Conservation (phyloP, 2,888 invertebrate genomes). For the Dinocampus coccinellae region DNA sequence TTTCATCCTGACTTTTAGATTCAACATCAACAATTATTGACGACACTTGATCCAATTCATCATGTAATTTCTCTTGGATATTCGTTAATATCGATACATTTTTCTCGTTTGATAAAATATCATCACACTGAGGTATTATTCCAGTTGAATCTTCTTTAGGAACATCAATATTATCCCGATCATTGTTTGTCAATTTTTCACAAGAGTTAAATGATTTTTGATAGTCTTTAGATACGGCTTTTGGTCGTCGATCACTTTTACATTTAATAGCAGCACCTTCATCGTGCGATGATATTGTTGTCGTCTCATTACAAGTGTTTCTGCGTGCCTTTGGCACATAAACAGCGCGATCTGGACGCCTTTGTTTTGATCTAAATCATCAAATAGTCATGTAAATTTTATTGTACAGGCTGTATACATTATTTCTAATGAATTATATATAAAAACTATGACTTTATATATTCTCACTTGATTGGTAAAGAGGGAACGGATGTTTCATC, state of each 20-base stretch:
- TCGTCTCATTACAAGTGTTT: conserved; percentile 58
- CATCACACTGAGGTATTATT: background rate
- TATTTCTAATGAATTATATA: background rate
- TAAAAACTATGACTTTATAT: background rate
- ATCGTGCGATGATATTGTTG: conserved; percentile 34
- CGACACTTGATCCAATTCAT: background rate
- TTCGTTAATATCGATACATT: background rate
- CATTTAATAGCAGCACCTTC: conserved; percentile 26
- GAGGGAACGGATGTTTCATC: conserved; percentile 24
- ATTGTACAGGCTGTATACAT: background rate
- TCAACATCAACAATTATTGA: background rate
- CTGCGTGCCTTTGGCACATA: conserved; percentile 83
- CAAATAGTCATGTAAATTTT: background rate
- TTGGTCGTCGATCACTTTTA: conserved; percentile 33
- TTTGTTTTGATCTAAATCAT: conserved; percentile 60
- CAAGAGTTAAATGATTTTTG: background rate
- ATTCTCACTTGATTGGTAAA: conserved; percentile 41
- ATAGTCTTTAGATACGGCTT: background rate
- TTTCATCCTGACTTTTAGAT: background rate
- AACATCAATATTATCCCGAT: background rate
- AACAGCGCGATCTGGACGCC: conserved; percentile 83
- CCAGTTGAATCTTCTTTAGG: background rate
- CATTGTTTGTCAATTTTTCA: background rate
- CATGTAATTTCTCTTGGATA: background rate
- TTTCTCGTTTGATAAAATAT: background rate